A percentile compares a stretch with the other conserved stretches of the same genome.
These are phyloP conservation scores for Morus bassanus DNA, from an alignment of 2,797 vertebrate species.

Conservation along the genomic window DNA sequence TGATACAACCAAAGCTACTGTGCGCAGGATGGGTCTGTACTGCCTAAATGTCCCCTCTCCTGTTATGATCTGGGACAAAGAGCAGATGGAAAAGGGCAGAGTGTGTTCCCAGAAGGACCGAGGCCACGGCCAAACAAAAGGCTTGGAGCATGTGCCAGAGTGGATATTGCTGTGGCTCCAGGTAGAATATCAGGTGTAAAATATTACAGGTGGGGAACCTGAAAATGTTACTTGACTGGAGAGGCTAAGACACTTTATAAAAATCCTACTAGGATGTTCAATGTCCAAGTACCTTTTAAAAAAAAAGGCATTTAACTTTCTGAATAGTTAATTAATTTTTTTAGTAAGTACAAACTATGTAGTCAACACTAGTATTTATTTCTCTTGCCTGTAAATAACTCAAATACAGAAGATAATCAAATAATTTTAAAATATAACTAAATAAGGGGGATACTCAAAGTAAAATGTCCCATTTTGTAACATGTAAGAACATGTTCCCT, in stretches of 20 bases:
- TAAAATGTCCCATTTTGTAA: neutral
- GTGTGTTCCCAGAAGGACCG: neutral
- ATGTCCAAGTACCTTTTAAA: neutral
- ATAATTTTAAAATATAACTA: neutral
- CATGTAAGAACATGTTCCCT: neutral
- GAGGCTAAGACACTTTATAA: neutral
- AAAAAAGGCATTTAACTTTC: neutral
- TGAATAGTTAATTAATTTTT: neutral
- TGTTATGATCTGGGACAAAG: neutral
- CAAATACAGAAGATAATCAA: neutral
- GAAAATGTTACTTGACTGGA: neutral
- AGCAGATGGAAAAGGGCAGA: neutral
- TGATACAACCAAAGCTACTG: no score
- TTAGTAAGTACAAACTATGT: neutral
- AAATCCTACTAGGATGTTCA: neutral
- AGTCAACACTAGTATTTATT: neutral
- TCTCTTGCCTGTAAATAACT: neutral
- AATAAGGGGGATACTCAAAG: neutral
- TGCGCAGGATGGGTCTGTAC: neutral
- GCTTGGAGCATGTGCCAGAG: neutral
- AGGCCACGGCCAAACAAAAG: neutral
- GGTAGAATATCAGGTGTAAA: neutral
- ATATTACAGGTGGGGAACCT: neutral
- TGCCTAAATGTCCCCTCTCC: neutral
- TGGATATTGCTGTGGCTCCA: neutral